Percentiles rank a stretch among this genome's conserved stretches.
These are phyloP conservation scores for Drosophila nigrodunni DNA, from an alignment of 1,140 invertebrate genomes.

Conservation along the genomic window DNA sequence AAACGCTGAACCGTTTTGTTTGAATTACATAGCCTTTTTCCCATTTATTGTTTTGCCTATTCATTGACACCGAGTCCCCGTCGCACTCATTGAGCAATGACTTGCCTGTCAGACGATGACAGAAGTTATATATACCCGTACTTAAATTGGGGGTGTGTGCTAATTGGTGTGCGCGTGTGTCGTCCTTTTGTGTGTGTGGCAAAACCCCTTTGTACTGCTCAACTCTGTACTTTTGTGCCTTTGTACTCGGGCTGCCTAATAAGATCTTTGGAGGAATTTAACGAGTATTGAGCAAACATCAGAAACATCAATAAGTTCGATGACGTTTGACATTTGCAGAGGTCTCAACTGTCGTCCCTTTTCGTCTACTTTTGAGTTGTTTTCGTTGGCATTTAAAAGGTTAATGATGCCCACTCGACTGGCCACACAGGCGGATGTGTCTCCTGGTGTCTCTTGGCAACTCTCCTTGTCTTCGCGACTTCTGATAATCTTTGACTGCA, in stretches of 20 bases:
- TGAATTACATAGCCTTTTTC: slow-evolving; percentile 36
- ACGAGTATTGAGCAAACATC: slow-evolving; percentile 45
- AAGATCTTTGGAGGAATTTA: slow-evolving; percentile 57
- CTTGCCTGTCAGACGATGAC: slow-evolving; percentile 72
- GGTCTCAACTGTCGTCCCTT: slow-evolving; percentile 22
- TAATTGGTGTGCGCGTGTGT: slow-evolving; percentile 64
- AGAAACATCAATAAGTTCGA: slow-evolving; percentile 61
- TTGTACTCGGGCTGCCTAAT: slow-evolving; percentile 52
- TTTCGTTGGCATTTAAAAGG: slow-evolving; percentile 59
- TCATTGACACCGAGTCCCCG: slow-evolving; percentile 57
- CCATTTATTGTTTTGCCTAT: slow-evolving; percentile 62
- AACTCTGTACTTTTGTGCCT: neutral
- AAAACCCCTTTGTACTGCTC: slow-evolving; percentile 40
- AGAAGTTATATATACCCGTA: slow-evolving; percentile 11
- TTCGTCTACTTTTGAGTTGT: slow-evolving; percentile 13
- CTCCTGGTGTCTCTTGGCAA: slow-evolving; percentile 22
- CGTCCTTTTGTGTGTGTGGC: slow-evolving; percentile 54
- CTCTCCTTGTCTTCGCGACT: slow-evolving; percentile 2
- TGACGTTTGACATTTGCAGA: slow-evolving; percentile 67
- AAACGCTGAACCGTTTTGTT: slow-evolving; percentile 43
- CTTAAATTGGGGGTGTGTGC: slow-evolving; percentile 54
- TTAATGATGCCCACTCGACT: slow-evolving; percentile 65
- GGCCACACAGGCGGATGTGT: slow-evolving; percentile 63
- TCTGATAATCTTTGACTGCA: slow-evolving; percentile 54
- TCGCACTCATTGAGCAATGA: slow-evolving; percentile 57